Conservation (phyloP, 2,113 vertebrate species). For the Phrynosoma blainvillii region DNA sequence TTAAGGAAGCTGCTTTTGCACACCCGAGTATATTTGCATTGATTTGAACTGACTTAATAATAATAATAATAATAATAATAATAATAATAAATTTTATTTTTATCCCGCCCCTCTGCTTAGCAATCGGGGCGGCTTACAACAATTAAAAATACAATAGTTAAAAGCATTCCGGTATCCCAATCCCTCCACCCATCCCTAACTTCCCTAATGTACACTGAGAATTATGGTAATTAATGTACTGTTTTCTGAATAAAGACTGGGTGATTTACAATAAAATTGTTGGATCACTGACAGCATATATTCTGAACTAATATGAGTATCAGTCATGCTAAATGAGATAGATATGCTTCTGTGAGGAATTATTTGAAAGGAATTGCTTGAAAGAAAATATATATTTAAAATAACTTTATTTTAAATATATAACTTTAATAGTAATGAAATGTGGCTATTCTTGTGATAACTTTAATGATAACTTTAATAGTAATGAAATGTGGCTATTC, state of each 20-base stretch:
- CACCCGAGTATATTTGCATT: not conserved
- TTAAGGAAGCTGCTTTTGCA: not conserved
- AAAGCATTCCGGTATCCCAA: too few species aligned
- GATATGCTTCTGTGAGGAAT: slow-evolving; percentile 43
- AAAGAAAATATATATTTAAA: not conserved
- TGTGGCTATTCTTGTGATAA: not conserved
- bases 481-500: not conserved
- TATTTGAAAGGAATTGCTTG: slow-evolving; percentile 27
- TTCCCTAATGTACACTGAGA: slow-evolving; percentile 55
- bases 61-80: too few species aligned
- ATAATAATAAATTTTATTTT: too few species aligned
- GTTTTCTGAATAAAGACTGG: slow-evolving; percentile 19
- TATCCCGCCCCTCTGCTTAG: too few species aligned
- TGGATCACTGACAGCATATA: slow-evolving; percentile 33
- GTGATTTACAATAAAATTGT: not conserved
- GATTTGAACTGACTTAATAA: slow-evolving; percentile 49
- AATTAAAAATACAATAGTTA: too few species aligned
- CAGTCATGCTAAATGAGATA: slow-evolving; percentile 42
- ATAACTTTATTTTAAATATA: too few species aligned
- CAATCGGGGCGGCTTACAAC: too few species aligned
- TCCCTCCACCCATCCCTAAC: too few species aligned
- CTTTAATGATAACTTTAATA: slow-evolving; percentile 27
- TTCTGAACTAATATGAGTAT: slow-evolving; percentile 57
- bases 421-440: slow-evolving; percentile 17
- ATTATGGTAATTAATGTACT: slow-evolving; percentile 40